Evolutionary conservation across 2,113 vertebrate genomes (phyloP), one percentile per base, ranked within the genome.

Genomic region (Sisor rabdophorus): DNA sequence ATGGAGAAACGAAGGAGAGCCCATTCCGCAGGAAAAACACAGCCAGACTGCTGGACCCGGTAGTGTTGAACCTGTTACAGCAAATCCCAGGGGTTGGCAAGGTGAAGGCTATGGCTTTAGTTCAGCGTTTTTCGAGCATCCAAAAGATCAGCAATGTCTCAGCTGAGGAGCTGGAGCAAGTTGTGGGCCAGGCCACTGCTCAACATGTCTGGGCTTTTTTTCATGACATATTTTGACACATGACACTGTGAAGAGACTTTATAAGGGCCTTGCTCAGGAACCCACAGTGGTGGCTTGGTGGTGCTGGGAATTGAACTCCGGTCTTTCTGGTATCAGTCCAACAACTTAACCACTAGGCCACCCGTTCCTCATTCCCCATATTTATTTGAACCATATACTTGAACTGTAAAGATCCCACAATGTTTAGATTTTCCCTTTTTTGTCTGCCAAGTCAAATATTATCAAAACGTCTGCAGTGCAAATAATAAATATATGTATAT

Each of bases 41-140:
- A 0, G 60, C 83, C 1, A 76, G 20, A 50, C 83, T 89, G 5
- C 63, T 86, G 0, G 95, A 97, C 54, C 77, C 90, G 0, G 76
- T 87, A 1, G 68, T 95, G n/a, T 81, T 96, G 47, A 87, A 80
- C 36, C 80, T 92, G 0, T 89, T 94, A 26, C 95, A 93, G 79
- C 91, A 86, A 53, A 92, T 98, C 36, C 95, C 96, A 5, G 96
- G 93, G 0, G 93, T 99, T 0, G 95, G 96, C 0, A 91, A 84
- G 77, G 88, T 93, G 0, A 97, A 95, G 85, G 95, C 95, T 20
- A 71, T 89, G 58, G 90, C 92, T 0, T 83, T 98, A 1, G 90
- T 98, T 20, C 88, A 93, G 55, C 87, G 15, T 0, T 98, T 95
- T 47, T 86, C 89, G 19, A 95, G 88, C 81, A 84, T 98, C 82